Conservation (phyloP, 2,888 invertebrate genomes). For the Xestia sexstrigata region DNA sequence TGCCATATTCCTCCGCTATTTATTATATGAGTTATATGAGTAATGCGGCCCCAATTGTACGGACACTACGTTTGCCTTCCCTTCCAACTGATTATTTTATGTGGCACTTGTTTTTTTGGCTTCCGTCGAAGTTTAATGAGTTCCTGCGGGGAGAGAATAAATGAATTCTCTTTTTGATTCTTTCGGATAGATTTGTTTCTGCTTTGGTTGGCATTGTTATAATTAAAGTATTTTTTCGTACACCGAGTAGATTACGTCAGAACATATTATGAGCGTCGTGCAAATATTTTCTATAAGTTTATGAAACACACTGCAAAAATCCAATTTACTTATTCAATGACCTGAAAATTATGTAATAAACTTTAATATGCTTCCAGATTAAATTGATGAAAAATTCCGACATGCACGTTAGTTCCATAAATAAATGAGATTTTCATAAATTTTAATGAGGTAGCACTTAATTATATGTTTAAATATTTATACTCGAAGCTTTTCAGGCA, state of each 20-base stretch:
- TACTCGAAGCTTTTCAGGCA: background rate
- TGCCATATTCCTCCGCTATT: slow-evolving; percentile 46
- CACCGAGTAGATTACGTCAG: background rate
- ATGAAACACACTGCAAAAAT: background rate
- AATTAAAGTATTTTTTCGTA: slow-evolving; percentile 14
- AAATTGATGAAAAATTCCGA: slow-evolving; percentile 5
- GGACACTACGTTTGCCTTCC: slow-evolving; percentile 27
- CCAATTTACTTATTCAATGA: slow-evolving; percentile 12
- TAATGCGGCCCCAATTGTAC: slow-evolving; percentile 43
- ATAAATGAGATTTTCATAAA: slow-evolving; percentile 14
- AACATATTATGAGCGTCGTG: background rate
- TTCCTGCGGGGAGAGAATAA: slow-evolving; percentile 31
- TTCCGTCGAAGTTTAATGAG: slow-evolving; percentile 46
- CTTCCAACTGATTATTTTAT: slow-evolving; percentile 32
- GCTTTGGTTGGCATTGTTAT: slow-evolving; percentile 28
- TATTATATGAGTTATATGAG: slow-evolving; percentile 41
- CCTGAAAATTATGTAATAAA: slow-evolving; percentile 13
- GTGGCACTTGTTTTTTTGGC: slow-evolving; percentile 34
- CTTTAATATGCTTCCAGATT: slow-evolving; percentile 5
- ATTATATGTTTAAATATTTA: slow-evolving; percentile 33
- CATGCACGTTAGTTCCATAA: slow-evolving; percentile 25
- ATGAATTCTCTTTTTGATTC: slow-evolving; percentile 41
- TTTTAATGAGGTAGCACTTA: slow-evolving; percentile 28
- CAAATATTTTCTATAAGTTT: background rate
- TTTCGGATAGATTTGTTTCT: slow-evolving; percentile 20